Evolutionary conservation across 1,140 invertebrate species (phyloP), one percentile per base, ranked within the genome.

Genomic region (Ephestia elutella): DNA sequence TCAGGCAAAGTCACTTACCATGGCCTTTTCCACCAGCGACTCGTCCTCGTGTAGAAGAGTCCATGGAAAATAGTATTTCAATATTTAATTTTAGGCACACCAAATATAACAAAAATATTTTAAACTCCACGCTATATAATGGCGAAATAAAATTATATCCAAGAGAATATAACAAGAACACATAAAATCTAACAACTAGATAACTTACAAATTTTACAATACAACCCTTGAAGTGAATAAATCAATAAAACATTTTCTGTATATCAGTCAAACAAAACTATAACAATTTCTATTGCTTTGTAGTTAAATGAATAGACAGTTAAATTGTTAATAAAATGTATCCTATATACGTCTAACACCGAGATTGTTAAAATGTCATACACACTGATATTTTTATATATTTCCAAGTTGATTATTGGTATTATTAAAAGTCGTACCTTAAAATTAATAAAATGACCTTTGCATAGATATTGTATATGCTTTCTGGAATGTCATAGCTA

Each of bases 11-110:
- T 80, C 63, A 87, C 84, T 87, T 82, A 83, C 84, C 84, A 87
- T 82, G 84, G 82, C 75, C 80, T 80, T 82, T 82, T 86, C 82
- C 81, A 86, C 71, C 66, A 66, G 68, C 72, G 71, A 71, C 79
- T 85, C 76, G 73, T 65, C 70, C 78, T 71, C 70, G 71, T 72
- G 69, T 80, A 82, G 78, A 84, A 80, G 72, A 84, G 78, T 82
- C 85, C 83, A 87, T 86, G 82, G 80, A 87, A 87, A 86, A 87
- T 66, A 84, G 73, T 76, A 55, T 68, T 32, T 32, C 1, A 44
- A 70, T 70, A 75, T 80, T 85, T 83, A 75, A 80, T 82, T 78
- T 61, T 70, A 68, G 75, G 73, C 78, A 85, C 80, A 82, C 71
- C 73, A 56, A 35, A 53, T 44, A 44, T 10, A 61, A 56, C 49